Evolutionary conservation across 2,888 invertebrate genomes (phyloP), one percentile per base, ranked within the genome.

Genomic region (Spisula subtruncata): DNA sequence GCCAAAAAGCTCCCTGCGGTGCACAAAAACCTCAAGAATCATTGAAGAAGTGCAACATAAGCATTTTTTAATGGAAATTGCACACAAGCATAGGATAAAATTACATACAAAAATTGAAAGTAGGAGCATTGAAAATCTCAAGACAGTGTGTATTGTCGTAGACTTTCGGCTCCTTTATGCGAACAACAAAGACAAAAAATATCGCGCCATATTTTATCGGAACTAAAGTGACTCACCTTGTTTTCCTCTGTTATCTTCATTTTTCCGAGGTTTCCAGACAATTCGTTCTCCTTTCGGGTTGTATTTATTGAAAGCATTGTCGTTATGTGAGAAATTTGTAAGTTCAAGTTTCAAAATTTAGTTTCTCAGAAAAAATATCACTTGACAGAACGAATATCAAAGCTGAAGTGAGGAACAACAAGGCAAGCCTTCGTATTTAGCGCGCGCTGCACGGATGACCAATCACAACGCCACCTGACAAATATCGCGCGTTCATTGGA

Each of bases 241-340:
- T 96, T 96, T 93, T 96, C 95, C 89, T 95, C 95, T 41, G 93
- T 93, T 46, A 95, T 92, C 71, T 94, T 94, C 56, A 92, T 41
- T 82, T 94, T 94, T 60, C 92, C 91, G 32, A 94, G 75, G 56
- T 93, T 91, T 82, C 91, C 85, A 66, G 93, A 87, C 56, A 95
- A 51, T 46, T 94, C 94, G 84, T 91, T 92, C 66, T 93, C 92
- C 92, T 90, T 94, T 90, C 85, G 89, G 87, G 90, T 85, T 84
- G 89, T 88, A 48, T 89, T 91, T 83, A 92, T 91, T 46, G 94
- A 94, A 88, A 91, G 86, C 92, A 92, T 92, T 46, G 86, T 88
- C 6, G 29, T 46, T 85, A 12, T 46, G 66, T 20, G n/a, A 25
- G 8, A 41, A 18, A 16, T 85, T 48, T 51, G 29, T 66, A 12